Evolutionary conservation across 2,113 vertebrate genomes (phyloP).

Genomic region (Arenaria interpres): DNA sequence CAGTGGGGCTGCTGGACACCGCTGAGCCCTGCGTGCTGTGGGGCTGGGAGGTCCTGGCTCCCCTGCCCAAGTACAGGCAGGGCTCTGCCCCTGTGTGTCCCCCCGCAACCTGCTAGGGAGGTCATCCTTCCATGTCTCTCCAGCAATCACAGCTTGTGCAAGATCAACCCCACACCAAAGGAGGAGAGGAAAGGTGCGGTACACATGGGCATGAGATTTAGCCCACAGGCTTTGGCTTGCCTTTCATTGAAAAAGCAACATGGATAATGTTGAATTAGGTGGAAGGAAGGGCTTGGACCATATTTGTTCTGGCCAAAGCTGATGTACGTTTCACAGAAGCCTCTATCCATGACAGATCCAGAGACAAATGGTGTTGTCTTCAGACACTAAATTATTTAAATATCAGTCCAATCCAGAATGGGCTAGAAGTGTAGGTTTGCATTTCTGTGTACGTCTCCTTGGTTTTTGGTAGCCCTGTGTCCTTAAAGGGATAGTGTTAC

Average conservation of each 20-base stretch:
- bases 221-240: background rate
- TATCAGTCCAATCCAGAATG: background rate
- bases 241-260: background rate
- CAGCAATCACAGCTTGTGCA: background rate
- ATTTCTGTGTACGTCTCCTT: background rate
- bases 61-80: background rate
- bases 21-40: background rate
- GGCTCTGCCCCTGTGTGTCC: background rate
- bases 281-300: rapidly evolving
- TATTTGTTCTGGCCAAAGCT: background rate
- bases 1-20: background rate
- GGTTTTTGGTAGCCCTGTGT: background rate
- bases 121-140: background rate
- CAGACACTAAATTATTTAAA: background rate
- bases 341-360: background rate
- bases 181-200: background rate
- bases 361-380: background rate
- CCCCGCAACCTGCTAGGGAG: background rate
- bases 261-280: background rate
- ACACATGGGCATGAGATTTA: rapidly evolving
- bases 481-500: background rate
- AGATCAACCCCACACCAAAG: background rate
- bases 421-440: background rate
- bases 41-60: background rate
- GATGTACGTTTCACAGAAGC: background rate